Conservation (phyloP, 2,888 invertebrate genomes). For the Dynastes grantii region DNA sequence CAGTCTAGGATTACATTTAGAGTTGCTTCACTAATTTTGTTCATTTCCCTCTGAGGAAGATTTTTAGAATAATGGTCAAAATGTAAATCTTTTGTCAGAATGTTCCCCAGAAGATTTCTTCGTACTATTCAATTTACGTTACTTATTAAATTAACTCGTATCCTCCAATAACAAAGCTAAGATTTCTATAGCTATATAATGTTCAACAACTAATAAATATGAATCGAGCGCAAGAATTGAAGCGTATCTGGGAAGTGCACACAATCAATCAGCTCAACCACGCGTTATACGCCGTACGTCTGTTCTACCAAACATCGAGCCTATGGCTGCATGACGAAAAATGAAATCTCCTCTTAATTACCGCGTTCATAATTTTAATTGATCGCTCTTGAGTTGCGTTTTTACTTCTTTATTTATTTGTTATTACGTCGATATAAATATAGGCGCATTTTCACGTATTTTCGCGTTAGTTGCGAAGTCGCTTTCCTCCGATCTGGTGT, state of each 20-base stretch:
- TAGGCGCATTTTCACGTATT: background rate
- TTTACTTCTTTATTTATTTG: background rate
- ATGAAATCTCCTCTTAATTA: conserved; percentile 22
- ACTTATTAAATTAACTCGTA: too few species aligned
- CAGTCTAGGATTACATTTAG: too few species aligned
- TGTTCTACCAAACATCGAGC: background rate
- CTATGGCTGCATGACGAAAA: conserved; percentile 3
- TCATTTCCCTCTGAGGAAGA: too few species aligned
- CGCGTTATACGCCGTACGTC: background rate
- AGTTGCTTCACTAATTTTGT: too few species aligned
- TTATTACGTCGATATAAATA: conserved; percentile 16
- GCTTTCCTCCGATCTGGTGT: background rate
- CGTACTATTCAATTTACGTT: too few species aligned
- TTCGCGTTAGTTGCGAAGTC: background rate
- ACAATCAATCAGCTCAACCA: conserved; percentile 12
- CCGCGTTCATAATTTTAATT: conserved; percentile 18
- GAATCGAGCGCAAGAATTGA: conserved; percentile 2
- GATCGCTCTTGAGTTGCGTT: background rate
- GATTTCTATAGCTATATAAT: too few species aligned
- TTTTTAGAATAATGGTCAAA: too few species aligned
- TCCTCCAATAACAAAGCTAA: too few species aligned
- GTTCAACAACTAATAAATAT: background rate
- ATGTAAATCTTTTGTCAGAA: too few species aligned
- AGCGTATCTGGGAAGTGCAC: conserved; percentile 1
- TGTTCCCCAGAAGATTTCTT: too few species aligned